Conservation (phyloP, 2,888 invertebrate genomes). For the Epiblema foenella region DNA sequence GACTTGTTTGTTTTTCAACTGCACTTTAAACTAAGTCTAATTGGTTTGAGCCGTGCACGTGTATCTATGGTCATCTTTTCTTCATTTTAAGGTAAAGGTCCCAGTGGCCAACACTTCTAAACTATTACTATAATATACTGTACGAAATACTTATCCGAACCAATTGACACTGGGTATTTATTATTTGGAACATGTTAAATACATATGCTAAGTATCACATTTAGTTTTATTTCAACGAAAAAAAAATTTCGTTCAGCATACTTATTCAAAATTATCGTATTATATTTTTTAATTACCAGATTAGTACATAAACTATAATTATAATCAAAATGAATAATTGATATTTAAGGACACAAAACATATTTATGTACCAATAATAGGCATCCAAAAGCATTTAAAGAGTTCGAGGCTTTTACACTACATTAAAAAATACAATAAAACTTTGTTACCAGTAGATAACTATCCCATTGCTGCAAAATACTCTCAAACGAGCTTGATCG, state of each 20-base stretch:
- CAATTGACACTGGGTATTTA: background rate
- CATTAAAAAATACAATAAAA: no score
- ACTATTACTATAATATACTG: background rate
- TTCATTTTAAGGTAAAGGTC: constrained; percentile 1
- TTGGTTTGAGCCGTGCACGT: constrained; percentile 38
- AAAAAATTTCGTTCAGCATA: background rate
- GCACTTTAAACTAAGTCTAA: constrained; percentile 45
- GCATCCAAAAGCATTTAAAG: no score
- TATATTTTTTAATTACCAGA: background rate
- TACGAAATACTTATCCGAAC: background rate
- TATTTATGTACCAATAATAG: no score
- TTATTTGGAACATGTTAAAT: no score
- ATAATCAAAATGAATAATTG: no score
- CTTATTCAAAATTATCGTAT: background rate
- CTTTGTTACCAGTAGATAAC: background rate
- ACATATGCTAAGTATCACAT: no score
- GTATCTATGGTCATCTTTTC: constrained; percentile 12
- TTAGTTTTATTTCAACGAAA: background rate
- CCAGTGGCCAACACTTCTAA: background rate
- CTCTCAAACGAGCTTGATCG: background rate
- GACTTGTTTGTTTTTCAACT: constrained; percentile 42
- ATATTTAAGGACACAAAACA: no score
- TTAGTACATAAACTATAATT: no score
- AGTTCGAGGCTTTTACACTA: no score
- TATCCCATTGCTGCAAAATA: constrained; percentile 1